A percentile compares a stretch with the other conserved stretches of the same genome.
These are phyloP conservation scores for Acipenser ruthenus DNA, from an alignment of 2,797 vertebrate species.

Conservation along the genomic window DNA sequence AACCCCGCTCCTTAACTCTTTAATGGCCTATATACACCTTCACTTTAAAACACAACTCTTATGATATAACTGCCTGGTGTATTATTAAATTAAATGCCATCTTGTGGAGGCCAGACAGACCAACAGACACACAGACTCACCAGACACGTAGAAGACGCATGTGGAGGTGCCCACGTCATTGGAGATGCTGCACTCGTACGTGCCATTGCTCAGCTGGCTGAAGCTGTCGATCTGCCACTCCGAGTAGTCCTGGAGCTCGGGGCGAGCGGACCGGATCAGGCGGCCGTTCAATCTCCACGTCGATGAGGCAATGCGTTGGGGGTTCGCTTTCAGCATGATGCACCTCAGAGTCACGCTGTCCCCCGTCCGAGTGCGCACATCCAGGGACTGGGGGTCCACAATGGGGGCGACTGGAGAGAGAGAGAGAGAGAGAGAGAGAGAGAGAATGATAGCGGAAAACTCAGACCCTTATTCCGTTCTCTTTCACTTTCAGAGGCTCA, in stretches of 20 bases:
- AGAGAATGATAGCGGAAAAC: background rate
- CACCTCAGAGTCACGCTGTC: conserved; percentile 75
- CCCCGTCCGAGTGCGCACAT: conserved; percentile 72
- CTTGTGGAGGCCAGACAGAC: background rate
- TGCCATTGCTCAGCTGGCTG: conserved; percentile 72
- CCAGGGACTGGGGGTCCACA: conserved; percentile 78
- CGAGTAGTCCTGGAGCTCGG: conserved; percentile 71
- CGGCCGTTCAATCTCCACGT: conserved; percentile 79
- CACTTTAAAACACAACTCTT: too few relatives aligned
- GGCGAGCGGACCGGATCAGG: conserved; percentile 48
- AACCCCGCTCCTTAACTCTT: too few relatives aligned
- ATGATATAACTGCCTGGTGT: too few relatives aligned
- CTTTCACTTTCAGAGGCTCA: too few relatives aligned
- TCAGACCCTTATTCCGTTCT: background rate
- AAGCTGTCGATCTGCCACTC: conserved; percentile 75
- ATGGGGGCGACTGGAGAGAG: conserved; percentile 69
- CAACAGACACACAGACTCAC: conserved; percentile 52
- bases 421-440: background rate
- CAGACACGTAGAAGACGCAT: conserved; percentile 85
- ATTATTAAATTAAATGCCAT: too few relatives aligned
- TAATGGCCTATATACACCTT: too few relatives aligned
- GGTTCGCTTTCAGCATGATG: conserved; percentile 75
- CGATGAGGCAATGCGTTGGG: conserved; percentile 69
- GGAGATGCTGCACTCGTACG: conserved; percentile 81
- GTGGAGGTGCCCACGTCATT: conserved; percentile 75